These are phyloP conservation scores for Orthonychiurus folsomi DNA, from an alignment of 2,888 invertebrate genomes.

Conservation along the genomic window DNA sequence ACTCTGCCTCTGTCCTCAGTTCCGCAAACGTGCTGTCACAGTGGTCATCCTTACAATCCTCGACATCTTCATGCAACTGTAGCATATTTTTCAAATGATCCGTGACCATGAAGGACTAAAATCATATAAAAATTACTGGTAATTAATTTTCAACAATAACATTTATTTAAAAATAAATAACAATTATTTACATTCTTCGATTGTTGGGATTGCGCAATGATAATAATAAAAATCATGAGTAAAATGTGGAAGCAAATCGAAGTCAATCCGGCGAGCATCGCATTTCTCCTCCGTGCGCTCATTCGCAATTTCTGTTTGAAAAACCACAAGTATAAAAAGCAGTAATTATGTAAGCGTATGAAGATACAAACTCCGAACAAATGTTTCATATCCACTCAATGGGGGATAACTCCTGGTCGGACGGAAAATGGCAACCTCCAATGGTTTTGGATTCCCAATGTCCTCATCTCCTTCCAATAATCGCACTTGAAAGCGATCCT, in stretches of 20 bases:
- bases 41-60: background rate
- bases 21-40: background rate
- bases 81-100: slow-evolving; percentile 17
- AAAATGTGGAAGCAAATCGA: slow-evolving; percentile 11
- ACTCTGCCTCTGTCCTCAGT: background rate
- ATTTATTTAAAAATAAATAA: no score
- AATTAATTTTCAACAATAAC: no score
- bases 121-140: background rate
- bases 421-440: slow-evolving; percentile 10
- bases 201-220: slow-evolving; percentile 16
- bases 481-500: slow-evolving; percentile 9
- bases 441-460: slow-evolving; percentile 5
- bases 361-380: slow-evolving; percentile 22
- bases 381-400: slow-evolving; percentile 20
- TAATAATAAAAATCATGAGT: slow-evolving; percentile 5
- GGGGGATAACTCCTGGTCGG: slow-evolving; percentile 17
- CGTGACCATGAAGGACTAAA: background rate
- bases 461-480: background rate
- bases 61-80: slow-evolving; percentile 4
- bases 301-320: slow-evolving; percentile 6
- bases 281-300: slow-evolving; percentile 22
- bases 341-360: no score
- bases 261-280: slow-evolving; percentile 14
- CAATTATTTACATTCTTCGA: background rate
- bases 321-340: no score